Conservation (phyloP, 2,797 vertebrate genomes). For the Pipistrellus kuhlii region DNA sequence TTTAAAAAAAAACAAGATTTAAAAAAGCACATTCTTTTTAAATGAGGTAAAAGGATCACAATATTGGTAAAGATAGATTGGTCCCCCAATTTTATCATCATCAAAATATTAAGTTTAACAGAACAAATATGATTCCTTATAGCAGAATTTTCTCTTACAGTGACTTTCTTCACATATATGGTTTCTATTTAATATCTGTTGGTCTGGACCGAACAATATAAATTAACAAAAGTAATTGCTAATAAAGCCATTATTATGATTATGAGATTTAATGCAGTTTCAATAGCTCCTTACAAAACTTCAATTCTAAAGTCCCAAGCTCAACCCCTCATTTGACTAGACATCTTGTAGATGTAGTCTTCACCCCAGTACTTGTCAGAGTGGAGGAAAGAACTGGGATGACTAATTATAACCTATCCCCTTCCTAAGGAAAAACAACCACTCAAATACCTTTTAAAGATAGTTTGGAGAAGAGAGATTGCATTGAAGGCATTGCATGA, state of each 20-base stretch:
- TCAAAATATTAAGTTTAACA: constrained; percentile 21
- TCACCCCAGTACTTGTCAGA: background rate
- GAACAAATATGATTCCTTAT: background rate
- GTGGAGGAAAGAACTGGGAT: background rate
- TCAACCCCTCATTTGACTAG: background rate
- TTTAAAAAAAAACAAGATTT: background rate
- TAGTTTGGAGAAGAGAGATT: background rate
- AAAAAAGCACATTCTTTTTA: background rate
- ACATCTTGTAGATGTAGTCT: background rate
- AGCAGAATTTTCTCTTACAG: background rate
- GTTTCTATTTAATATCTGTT: background rate
- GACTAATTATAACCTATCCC: background rate
- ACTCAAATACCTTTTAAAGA: constrained; percentile 34
- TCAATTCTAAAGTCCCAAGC: background rate
- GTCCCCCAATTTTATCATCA: background rate
- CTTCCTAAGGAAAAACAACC: background rate
- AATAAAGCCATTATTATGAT: background rate
- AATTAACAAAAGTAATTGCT: background rate
- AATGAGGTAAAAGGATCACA: background rate
- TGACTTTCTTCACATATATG: background rate
- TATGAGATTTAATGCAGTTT: constrained; percentile 3
- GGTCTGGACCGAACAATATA: background rate
- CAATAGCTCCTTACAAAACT: background rate
- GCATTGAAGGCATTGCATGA: background rate
- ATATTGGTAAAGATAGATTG: background rate